Evolutionary conservation across 2,888 invertebrate genomes (phyloP).

Genomic region (Apantesis nais): DNA sequence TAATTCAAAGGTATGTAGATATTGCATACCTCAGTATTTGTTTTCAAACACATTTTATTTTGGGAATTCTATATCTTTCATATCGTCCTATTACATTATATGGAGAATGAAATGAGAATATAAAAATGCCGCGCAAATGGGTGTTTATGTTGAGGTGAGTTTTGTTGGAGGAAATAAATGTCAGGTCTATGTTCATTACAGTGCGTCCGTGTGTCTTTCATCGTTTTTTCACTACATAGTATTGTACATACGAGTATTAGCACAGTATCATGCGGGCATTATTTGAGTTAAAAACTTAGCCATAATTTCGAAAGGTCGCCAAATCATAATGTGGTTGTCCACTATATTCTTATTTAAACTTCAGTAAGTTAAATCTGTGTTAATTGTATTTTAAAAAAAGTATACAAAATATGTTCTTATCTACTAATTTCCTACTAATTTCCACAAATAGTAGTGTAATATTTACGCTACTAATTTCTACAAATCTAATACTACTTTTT

Average conservation of each 20-base stretch:
- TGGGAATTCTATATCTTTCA: constrained; percentile 37
- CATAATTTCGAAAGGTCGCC: neutral
- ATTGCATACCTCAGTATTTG: constrained; percentile 19
- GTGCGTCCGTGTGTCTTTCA: constrained; percentile 37
- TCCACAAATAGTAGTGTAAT: too few relatives aligned
- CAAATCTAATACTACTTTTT: neutral
- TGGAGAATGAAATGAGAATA: constrained; percentile 40
- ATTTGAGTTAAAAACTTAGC: neutral
- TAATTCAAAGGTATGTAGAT: neutral
- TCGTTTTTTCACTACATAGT: constrained; percentile 35
- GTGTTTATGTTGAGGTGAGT: constrained; percentile 57
- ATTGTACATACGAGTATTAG: constrained; percentile 28
- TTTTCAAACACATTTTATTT: constrained; percentile 29
- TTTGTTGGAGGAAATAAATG: constrained; percentile 63
- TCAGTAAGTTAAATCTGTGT: neutral
- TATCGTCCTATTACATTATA: constrained; percentile 32
- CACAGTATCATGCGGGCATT: neutral
- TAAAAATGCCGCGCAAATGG: constrained; percentile 52
- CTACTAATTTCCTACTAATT: too few relatives aligned
- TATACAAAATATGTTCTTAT: too few relatives aligned
- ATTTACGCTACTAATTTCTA: too few relatives aligned
- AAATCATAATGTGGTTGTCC: neutral
- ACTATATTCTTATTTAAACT: neutral
- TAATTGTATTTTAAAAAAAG: neutral
- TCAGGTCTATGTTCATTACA: constrained; percentile 56